Evolutionary conservation across 2,797 vertebrate genomes (phyloP), one percentile per base, ranked within the genome.

Genomic region (Spondyliosoma cantharus): DNA sequence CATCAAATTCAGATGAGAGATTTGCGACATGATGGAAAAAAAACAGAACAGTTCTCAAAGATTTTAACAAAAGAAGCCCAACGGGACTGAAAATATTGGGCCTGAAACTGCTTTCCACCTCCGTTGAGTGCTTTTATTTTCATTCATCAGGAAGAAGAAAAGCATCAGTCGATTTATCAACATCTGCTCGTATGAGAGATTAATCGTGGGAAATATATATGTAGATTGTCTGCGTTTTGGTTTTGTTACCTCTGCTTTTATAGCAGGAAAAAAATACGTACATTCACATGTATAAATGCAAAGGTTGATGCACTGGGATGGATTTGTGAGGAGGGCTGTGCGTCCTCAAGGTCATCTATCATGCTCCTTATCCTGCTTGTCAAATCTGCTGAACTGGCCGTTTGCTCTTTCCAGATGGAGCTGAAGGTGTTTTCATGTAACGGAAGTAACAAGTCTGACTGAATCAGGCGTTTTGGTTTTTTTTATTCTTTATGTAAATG

Each of bases 341-440:
- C 58, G 13, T 81, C 84, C 32, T 71, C 78, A 86, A 81, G 80
- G 86, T 88, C 82, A 91, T 91, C 75, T 62, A 86, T 92, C 87
- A 89, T 42, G 68, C 67, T 81, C 74, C 85, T 91, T 88, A 86
- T 91, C 82, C 65, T 46, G 7, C 81, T 73, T 85, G 86, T 89
- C 87, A 83, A 88, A 86, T 85, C 70, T 87, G 84, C 87, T 84
- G 86, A 89, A 89, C 43, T 78, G 60, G 74, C 78, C 58, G 77
- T 88, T 89, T 87, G 81, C 74, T 58, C 71, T 78, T 60, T 78
- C 83, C 67, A 81, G 70, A 77, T 43, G 29, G 19, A 80, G 63
- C 29, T 42, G 69, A 78, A 46, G 53, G 54, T 74, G 46, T 89
- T 86, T 86, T 83, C 52, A 64, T 32, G 48, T 56, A 60, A 14